Base-by-base conservation (phyloP, 23 tunicate species). In the Diplosoma virens region DNA sequence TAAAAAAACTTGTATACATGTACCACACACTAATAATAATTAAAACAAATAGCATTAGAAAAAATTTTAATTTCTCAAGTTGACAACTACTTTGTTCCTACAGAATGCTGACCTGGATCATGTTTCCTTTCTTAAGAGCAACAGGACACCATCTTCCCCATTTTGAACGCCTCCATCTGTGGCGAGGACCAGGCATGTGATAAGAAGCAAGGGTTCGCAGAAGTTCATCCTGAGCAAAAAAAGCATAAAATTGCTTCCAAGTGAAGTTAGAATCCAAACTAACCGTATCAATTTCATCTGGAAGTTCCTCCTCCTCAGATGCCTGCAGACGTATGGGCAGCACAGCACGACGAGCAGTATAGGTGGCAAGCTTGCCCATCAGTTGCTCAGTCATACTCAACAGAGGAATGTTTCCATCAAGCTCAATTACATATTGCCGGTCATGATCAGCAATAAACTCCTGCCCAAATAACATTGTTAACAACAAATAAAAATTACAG, bases 91-190 rank as follows among this genome's bases (percentile, higher is more conserved):
- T n/a, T n/a, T n/a, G n/a, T n/a, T n/a, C n/a, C n/a, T n/a, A n/a
- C n/a, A n/a, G n/a, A n/a, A 46, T 37, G 54, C 14, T 2, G 0
- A 90, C 97, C 86, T 90, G 85, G 22, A 84, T 9, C 47, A 95
- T 79, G 31, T 78, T 76, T 20, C 99, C 99, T 25, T 95, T 89
- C 32, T 79, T 81, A 20, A 95, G 77, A 63, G 99, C 86, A 1
- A 95, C 99, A 0, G 99, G 99, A 58, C 99, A 95, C 30, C 74
- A 59, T 47, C 95, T 69, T 17, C 87, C 91, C 99, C 99, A 95
- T 53, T 85, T 91, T 9, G 93, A 84, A 20, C 95, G 33, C 32
- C 87, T 56, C 99, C 99, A 95, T 48, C 95, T 60, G 45, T 89
- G 77, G 1, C 88, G 69, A 1, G 90, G 93, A 48, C 82, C 89